Conservation (phyloP, 2,113 vertebrate genomes). For the Oncorhynchus mykiss region DNA sequence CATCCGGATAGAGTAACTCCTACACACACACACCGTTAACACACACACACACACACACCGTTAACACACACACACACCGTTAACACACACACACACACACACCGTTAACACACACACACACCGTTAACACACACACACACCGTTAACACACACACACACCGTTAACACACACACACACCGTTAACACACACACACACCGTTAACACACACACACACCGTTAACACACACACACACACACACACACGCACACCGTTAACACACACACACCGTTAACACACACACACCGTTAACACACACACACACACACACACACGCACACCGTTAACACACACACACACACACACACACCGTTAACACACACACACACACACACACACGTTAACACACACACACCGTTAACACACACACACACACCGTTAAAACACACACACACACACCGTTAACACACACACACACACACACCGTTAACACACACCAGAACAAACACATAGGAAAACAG, state of each 20-base stretch:
- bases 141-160: conserved; percentile 1
- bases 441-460: too few relatives aligned
- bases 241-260: neutral
- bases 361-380: neutral
- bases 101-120: too few relatives aligned
- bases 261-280: neutral
- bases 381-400: neutral
- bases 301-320: neutral
- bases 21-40: conserved; percentile 34
- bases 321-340: neutral
- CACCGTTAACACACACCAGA: too few relatives aligned
- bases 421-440: too few relatives aligned
- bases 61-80: too few relatives aligned
- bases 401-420: neutral
- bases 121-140: neutral
- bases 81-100: neutral
- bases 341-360: neutral
- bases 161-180: conserved; percentile 1
- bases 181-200: too few relatives aligned
- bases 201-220: too few relatives aligned
- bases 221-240: neutral
- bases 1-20: conserved; percentile 74
- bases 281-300: too few relatives aligned
- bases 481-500: too few relatives aligned
- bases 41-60: too few relatives aligned